phyloP scores from a whole-genome alignment of 1,140 invertebrate species.

The Phymorhynchus buccinoides region DNA sequence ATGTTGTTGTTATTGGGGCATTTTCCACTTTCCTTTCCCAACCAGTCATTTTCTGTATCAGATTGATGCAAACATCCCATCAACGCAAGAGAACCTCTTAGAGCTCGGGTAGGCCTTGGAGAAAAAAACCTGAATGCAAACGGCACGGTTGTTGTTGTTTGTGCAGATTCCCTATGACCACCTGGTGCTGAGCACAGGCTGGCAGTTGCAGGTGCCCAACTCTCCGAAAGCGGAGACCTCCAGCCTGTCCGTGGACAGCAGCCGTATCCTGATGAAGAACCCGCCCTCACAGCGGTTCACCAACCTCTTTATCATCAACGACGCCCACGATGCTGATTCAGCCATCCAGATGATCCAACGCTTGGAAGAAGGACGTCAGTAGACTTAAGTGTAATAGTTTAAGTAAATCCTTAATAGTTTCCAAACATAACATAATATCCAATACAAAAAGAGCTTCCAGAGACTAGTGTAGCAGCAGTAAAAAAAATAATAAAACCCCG shows the following conservation, averaged over 20 bases:
- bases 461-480: too few relatives aligned
- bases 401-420: too few relatives aligned
- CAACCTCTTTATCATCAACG: slow-evolving; percentile 71
- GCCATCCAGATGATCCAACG: slow-evolving; percentile 67
- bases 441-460: too few relatives aligned
- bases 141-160: neutral
- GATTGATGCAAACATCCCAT: too few relatives aligned
- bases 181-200: slow-evolving; percentile 69
- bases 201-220: slow-evolving; percentile 70
- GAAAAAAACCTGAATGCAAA: too few relatives aligned
- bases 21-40: too few relatives aligned
- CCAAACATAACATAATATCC: too few relatives aligned
- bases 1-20: too few relatives aligned
- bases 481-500: too few relatives aligned
- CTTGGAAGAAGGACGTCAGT: slow-evolving; percentile 44
- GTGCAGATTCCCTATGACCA: slow-evolving; percentile 68
- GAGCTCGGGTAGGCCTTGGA: too few relatives aligned
- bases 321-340: slow-evolving; percentile 68
- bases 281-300: slow-evolving; percentile 53
- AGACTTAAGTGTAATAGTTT: neutral
- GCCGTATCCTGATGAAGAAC: neutral
- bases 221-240: slow-evolving; percentile 63
- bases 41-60: too few relatives aligned
- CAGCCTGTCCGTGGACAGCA: neutral
- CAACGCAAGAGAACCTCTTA: too few relatives aligned